Evolutionary conservation across 2,888 invertebrate species (phyloP).

Genomic region (Rhodophaea formosa): DNA sequence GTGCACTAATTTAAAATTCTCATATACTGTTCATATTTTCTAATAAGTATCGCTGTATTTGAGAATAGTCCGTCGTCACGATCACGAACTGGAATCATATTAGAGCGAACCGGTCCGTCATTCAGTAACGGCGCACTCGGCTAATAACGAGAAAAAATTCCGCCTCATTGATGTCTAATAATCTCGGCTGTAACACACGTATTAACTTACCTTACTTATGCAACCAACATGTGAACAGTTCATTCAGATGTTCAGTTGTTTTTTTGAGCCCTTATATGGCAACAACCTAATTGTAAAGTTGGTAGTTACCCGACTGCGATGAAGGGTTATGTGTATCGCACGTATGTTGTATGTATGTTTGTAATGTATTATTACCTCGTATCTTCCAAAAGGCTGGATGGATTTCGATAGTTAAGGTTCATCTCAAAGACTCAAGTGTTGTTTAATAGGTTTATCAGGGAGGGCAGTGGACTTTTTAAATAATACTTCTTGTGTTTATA

Average conservation of each 20-base stretch:
- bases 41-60: constrained; percentile 2
- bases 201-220: constrained; percentile 15
- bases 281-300: neutral
- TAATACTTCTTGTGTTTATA: too few relatives aligned
- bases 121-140: constrained; percentile 41
- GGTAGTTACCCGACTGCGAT: too few relatives aligned
- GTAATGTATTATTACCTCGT: too few relatives aligned
- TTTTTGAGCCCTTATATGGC: neutral
- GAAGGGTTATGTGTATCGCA: too few relatives aligned
- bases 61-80: constrained; percentile 34
- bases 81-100: constrained; percentile 38
- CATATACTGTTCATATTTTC: neutral
- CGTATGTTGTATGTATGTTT: too few relatives aligned
- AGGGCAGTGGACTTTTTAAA: too few relatives aligned
- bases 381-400: too few relatives aligned
- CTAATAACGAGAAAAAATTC: constrained; percentile 36
- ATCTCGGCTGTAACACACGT: constrained; percentile 18
- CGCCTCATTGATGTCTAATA: constrained; percentile 26
- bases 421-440: too few relatives aligned
- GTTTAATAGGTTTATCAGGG: too few relatives aligned
- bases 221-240: constrained; percentile 1
- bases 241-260: neutral
- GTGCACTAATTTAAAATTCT: too few relatives aligned
- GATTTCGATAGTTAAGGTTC: too few relatives aligned
- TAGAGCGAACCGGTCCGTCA: constrained; percentile 48